Conservation (phyloP, 2,888 invertebrate genomes). For the Phytoseiulus persimilis region DNA sequence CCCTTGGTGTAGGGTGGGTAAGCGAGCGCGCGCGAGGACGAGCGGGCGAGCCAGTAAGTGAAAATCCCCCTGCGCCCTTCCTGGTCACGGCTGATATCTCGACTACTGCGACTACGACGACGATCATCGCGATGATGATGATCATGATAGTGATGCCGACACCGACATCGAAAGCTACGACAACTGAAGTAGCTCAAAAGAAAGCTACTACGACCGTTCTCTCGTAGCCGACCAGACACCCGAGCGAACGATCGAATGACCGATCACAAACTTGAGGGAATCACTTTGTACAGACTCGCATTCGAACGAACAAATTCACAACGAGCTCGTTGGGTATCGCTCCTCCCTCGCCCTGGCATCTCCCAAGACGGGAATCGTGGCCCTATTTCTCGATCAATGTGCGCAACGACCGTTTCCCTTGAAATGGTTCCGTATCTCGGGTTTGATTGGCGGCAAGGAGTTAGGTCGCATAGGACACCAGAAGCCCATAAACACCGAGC, state of each 20-base stretch:
- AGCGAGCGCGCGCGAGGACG: neutral
- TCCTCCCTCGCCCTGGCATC: no score
- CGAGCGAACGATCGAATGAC: neutral
- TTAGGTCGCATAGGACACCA: no score
- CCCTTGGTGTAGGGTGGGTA: neutral
- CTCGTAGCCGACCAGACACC: neutral
- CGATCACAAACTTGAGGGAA: neutral
- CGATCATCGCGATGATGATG: neutral
- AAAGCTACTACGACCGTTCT: neutral
- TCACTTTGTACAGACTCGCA: neutral
- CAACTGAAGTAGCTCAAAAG: neutral
- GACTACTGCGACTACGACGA: neutral
- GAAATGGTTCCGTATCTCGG: no score
- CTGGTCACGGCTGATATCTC: slow-evolving; percentile 5
- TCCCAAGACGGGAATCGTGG: no score
- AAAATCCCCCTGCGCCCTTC: neutral
- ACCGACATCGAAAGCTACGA: neutral
- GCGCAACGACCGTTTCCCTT: no score
- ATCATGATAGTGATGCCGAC: neutral
- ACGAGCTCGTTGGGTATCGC: neutral
- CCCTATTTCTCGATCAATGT: no score
- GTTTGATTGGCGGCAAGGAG: no score
- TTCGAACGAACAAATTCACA: neutral
- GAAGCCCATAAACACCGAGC: no score
- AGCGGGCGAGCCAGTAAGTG: neutral